Percentiles rank a stretch among this genome's conserved stretches.
These are phyloP conservation scores for Zaprionus taronus DNA, from an alignment of 1,140 invertebrate species.

Conservation along the genomic window DNA sequence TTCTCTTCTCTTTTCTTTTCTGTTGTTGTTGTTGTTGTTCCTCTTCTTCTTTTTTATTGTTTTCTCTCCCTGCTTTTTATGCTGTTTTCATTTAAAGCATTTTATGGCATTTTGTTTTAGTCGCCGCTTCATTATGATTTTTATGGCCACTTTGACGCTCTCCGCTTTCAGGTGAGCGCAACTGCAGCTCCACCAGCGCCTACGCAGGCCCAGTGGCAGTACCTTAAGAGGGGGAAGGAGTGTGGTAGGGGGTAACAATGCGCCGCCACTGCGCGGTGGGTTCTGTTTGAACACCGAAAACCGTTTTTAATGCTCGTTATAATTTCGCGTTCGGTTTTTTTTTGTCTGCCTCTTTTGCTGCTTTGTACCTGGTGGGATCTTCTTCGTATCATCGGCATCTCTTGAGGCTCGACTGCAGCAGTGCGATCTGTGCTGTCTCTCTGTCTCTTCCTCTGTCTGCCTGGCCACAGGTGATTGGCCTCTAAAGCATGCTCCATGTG, in stretches of 20 bases:
- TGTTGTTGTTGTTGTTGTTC: slow-evolving; percentile 23
- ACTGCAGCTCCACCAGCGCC: slow-evolving; percentile 40
- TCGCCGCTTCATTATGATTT: slow-evolving; percentile 82
- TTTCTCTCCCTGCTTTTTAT: slow-evolving; percentile 33
- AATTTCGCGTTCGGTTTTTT: slow-evolving; percentile 52
- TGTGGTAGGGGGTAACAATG: neutral
- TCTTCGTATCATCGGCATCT: slow-evolving; percentile 10
- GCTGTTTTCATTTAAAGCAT: slow-evolving; percentile 77
- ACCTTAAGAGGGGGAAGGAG: neutral
- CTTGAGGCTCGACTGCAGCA: slow-evolving; percentile 16
- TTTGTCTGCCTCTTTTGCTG: neutral
- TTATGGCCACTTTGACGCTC: slow-evolving; percentile 75
- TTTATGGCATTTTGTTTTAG: slow-evolving; percentile 82
- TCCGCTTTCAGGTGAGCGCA: slow-evolving; percentile 36
- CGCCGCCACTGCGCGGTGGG: slow-evolving; percentile 35
- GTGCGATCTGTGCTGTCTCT: neutral
- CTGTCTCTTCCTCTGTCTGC: too few relatives aligned
- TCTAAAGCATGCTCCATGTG: slow-evolving; percentile 49
- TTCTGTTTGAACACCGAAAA: slow-evolving; percentile 68
- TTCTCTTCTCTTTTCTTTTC: neutral
- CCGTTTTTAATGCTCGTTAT: slow-evolving; percentile 75
- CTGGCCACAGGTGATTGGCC: slow-evolving; percentile 62
- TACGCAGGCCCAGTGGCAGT: slow-evolving; percentile 26
- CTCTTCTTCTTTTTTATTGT: slow-evolving; percentile 30
- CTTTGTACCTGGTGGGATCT: slow-evolving; percentile 30